Conservation (phyloP, 2,113 vertebrate genomes). For the Psettodes erumei region DNA sequence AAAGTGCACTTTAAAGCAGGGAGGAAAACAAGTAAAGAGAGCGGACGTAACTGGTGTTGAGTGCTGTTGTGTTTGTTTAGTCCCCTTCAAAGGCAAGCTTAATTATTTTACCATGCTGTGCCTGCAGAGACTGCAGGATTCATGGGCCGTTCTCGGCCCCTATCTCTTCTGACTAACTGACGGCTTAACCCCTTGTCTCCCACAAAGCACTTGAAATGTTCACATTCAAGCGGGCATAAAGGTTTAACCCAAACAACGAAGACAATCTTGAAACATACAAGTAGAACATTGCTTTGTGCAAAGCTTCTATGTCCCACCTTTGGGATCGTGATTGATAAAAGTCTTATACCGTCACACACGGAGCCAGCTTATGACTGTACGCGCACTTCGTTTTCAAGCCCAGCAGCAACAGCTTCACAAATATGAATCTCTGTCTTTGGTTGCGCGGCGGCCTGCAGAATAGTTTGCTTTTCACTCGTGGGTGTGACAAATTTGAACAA, state of each 20-base stretch:
- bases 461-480: constrained; percentile 31
- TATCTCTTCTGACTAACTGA: constrained; percentile 62
- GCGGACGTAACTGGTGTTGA: constrained; percentile 75
- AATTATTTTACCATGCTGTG: constrained; percentile 86
- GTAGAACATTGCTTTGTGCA: neutral
- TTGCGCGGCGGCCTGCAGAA: constrained; percentile 38
- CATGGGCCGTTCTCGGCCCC: constrained; percentile 69
- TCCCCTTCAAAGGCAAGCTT: constrained; percentile 83
- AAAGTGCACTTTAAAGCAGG: constrained; percentile 53
- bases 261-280: neutral
- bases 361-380: constrained; percentile 27
- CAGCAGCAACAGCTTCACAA: constrained; percentile 9
- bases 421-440: constrained; percentile 20
- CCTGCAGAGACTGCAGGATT: constrained; percentile 76
- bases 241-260: neutral
- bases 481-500: constrained; percentile 26
- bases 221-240: neutral
- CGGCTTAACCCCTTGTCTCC: constrained; percentile 64
- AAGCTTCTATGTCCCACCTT: neutral
- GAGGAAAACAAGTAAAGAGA: constrained; percentile 40
- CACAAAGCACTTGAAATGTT: constrained; percentile 18
- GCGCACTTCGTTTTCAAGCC: neutral
- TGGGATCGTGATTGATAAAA: constrained; percentile 12
- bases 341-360: neutral
- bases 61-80: constrained; percentile 85